These are phyloP conservation scores for Halictus ligatus DNA, from an alignment of 2,888 invertebrate genomes.

Conservation along the genomic window DNA sequence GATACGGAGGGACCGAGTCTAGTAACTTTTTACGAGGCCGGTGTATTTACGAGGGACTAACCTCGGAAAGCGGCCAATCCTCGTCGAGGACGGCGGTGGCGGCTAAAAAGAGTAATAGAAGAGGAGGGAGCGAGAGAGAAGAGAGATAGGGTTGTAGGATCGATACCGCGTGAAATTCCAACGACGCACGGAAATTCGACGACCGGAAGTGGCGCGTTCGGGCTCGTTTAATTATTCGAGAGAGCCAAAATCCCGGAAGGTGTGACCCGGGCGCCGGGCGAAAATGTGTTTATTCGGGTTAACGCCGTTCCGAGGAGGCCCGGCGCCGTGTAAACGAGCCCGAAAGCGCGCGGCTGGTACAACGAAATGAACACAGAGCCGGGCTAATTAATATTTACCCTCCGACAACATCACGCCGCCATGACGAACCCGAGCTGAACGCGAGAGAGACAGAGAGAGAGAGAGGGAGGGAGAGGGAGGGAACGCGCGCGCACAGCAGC, in stretches of 20 bases:
- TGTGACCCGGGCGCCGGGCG: constrained; percentile 67
- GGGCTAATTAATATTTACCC: constrained; percentile 84
- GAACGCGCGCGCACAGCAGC: neutral
- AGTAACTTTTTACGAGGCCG: constrained; percentile 10
- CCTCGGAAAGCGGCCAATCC: constrained; percentile 6
- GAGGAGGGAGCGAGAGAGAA: neutral
- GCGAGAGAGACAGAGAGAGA: neutral
- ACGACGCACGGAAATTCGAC: constrained; percentile 43
- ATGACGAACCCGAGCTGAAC: constrained; percentile 59
- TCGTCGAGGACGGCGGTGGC: neutral
- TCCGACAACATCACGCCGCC: constrained; percentile 80
- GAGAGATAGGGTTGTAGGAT: neutral
- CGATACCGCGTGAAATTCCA: constrained; percentile 36
- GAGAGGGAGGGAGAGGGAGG: neutral
- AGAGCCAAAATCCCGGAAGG: constrained; percentile 70
- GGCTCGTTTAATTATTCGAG: constrained; percentile 68
- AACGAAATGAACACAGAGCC: constrained; percentile 81
- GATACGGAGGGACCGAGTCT: neutral
- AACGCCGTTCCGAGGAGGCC: constrained; percentile 59
- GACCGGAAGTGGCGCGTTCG: constrained; percentile 35
- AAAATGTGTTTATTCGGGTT: constrained; percentile 73
- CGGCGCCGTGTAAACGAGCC: constrained; percentile 57
- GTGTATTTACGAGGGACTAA: constrained; percentile 11
- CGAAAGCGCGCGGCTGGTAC: constrained; percentile 58
- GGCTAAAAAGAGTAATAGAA: neutral